phyloP scores from a whole-genome alignment of 2,113 vertebrate genomes.

The Oncorhynchus kisutch region DNA sequence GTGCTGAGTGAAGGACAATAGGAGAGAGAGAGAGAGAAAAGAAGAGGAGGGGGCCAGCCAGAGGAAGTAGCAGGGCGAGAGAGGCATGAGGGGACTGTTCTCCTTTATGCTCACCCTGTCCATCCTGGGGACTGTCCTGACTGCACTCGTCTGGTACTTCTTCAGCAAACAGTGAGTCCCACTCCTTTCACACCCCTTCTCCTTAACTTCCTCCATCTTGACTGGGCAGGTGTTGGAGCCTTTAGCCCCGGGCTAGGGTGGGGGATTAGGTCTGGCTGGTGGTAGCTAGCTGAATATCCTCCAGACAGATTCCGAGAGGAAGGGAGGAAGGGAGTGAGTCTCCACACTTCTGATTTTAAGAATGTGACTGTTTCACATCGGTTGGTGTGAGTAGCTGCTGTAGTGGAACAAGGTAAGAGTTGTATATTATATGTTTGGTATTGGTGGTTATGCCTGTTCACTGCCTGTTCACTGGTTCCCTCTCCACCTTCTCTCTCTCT shows the following conservation, averaged over 20 bases:
- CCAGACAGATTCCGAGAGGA: background rate
- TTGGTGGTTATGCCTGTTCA: background rate
- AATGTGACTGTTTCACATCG: background rate
- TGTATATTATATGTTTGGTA: background rate
- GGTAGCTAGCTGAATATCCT: background rate
- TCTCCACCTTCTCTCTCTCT: background rate
- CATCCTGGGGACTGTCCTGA: constrained; percentile 51
- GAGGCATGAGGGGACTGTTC: constrained; percentile 53
- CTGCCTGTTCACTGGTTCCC: background rate
- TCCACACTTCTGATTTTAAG: background rate
- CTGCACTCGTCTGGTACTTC: constrained; percentile 50
- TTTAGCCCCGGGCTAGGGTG: background rate
- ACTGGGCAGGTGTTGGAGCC: background rate
- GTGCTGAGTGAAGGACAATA: background rate
- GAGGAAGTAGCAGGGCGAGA: constrained; percentile 13
- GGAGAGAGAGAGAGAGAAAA: background rate
- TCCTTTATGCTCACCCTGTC: constrained; percentile 46
- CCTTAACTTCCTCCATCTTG: background rate
- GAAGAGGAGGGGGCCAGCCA: background rate
- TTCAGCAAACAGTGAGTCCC: constrained; percentile 51
- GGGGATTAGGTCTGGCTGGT: background rate
- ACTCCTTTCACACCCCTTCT: background rate
- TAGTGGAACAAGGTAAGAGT: background rate
- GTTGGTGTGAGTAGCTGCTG: background rate
- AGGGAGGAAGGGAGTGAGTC: background rate